Conservation (phyloP, 2,113 vertebrate genomes). For the Bucco capensis region DNA sequence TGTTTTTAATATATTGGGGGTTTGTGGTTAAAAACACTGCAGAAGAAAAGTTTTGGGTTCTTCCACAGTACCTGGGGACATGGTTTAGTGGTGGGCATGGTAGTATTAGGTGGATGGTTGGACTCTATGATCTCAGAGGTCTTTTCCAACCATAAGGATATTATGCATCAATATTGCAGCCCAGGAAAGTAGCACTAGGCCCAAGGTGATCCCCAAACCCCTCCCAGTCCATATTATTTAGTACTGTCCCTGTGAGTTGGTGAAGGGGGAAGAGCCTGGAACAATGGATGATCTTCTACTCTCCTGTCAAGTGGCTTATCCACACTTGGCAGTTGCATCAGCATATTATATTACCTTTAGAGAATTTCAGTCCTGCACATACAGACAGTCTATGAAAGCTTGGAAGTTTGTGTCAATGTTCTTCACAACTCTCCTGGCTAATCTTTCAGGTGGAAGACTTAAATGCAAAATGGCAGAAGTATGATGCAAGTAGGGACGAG, state of each 20-base stretch:
- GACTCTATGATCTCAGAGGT: too few relatives aligned
- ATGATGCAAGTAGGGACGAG: constrained; percentile 87
- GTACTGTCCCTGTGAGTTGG: background rate
- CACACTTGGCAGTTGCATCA: background rate
- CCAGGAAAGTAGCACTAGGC: background rate
- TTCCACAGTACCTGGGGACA: too few relatives aligned
- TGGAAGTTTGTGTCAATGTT: background rate
- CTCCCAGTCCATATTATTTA: background rate
- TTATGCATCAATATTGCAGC: background rate
- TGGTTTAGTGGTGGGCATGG: too few relatives aligned
- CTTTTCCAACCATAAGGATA: too few relatives aligned
- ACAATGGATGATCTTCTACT: background rate
- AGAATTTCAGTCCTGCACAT: background rate
- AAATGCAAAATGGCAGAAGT: constrained; percentile 93
- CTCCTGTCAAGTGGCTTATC: background rate
- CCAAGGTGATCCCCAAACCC: background rate
- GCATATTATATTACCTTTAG: background rate
- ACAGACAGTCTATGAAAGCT: background rate
- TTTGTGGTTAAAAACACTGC: background rate
- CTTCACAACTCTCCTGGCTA: background rate
- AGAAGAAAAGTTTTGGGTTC: background rate
- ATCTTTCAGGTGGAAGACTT: constrained; percentile 86
- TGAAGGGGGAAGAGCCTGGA: background rate
- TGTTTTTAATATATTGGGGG: background rate
- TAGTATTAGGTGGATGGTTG: too few relatives aligned